Base-by-base conservation (phyloP, 2,797 vertebrate species). In the Pseudochaenichthys georgianus region DNA sequence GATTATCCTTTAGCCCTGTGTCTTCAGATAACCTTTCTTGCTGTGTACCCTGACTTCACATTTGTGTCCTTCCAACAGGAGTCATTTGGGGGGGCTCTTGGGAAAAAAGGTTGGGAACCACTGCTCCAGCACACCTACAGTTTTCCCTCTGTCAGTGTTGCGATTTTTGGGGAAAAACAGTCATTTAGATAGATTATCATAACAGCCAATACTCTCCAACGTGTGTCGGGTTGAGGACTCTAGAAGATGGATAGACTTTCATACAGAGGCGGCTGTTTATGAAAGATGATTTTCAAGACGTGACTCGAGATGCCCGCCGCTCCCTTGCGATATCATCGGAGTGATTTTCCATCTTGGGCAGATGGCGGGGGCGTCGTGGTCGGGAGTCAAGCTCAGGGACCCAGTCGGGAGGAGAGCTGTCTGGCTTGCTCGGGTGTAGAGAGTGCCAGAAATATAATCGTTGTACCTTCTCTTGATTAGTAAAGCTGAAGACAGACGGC, bases 331-430 rank as follows among this genome's bases (percentile, higher is more conserved):
- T 89, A 69, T 83, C 31, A 73, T 87, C 84, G 81, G 34, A 79
- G 83, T 62, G 69, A 78, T 88, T 84, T 90, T 89, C 84, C 81
- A 67, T 89, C 82, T 82, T 4, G 70, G 71, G 73, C 91, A 90
- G 91, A 90, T 88, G 79, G 88, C 15, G 50, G 82, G 84, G 76
- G 60, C 50, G n/a, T 28, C 34, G 2, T 58, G 53, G 74, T 51
- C 13, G 23, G 61, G 59, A 81, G 73, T 68, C 71, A 21, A 78
- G 80, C 73, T 82, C 47, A 19, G 42, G 52, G 69, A 87, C 81
- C 53, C 76, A 55, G 81, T 79, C 63, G 1, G 70, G 55, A 57
- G 76, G 66, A 87, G 82, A 78, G 72, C 71, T 58, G 73, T 84
- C 80, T 84, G 88, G 76, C 68, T 81, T 28, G 41, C 65, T 69